A percentile compares a stretch with the other conserved stretches of the same genome.
Conservation (phyloP, 2,888 invertebrate genomes). For the Ichneumon xanthorius region DNA sequence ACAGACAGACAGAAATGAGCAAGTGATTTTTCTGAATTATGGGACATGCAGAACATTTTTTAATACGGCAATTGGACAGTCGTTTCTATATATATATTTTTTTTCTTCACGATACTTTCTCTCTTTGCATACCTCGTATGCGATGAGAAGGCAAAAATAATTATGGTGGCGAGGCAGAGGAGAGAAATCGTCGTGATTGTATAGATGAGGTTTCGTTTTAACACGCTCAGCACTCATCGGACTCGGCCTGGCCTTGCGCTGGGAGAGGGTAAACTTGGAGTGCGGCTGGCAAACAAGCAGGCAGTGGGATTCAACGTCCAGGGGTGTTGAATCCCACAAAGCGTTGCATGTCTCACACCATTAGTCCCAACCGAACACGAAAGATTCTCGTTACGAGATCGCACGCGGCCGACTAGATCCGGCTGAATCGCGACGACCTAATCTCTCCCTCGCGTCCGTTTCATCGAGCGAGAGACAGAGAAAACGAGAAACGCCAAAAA, state of each 20-base stretch:
- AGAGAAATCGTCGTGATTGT: conserved; percentile 43
- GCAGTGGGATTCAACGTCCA: conserved; percentile 19
- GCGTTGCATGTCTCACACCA: conserved; percentile 73
- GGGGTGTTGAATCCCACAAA: conserved; percentile 73
- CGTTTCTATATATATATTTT: background rate
- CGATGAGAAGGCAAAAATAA: conserved; percentile 24
- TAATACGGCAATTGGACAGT: too few species aligned
- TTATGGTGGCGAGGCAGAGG: conserved; percentile 21
- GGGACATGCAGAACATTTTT: background rate
- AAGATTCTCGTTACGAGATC: conserved; percentile 73
- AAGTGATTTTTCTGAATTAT: background rate
- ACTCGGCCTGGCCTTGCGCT: conserved; percentile 20
- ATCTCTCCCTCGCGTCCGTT: conserved; percentile 63
- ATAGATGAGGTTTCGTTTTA: conserved; percentile 32
- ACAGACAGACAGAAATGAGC: too few species aligned
- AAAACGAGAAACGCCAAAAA: conserved; percentile 49
- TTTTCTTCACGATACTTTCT: background rate
- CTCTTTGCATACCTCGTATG: background rate
- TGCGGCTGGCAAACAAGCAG: conserved; percentile 41
- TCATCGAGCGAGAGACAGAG: conserved; percentile 44
- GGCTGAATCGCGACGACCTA: conserved; percentile 69
- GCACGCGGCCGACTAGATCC: conserved; percentile 52
- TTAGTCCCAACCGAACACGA: conserved; percentile 72
- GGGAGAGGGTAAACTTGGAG: conserved; percentile 15
- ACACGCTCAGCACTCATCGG: conserved; percentile 16